A percentile compares a stretch with the other conserved stretches of the same genome.
Conservation (phyloP, 2,113 vertebrate genomes). For the Lipophrys pholis region DNA sequence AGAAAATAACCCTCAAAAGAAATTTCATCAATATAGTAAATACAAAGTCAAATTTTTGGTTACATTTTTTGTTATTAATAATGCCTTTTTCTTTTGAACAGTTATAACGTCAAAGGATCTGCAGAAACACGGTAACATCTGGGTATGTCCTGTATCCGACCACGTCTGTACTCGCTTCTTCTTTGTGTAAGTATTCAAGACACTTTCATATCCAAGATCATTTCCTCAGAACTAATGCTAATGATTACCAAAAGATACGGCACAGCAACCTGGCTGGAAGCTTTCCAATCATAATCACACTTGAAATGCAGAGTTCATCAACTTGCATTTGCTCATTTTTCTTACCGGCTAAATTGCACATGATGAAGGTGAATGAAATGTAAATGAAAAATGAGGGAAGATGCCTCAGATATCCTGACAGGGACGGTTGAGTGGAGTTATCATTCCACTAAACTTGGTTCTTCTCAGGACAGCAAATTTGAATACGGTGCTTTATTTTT, state of each 20-base stretch:
- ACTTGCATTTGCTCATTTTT: neutral
- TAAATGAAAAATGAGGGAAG: neutral
- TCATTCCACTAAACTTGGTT: conserved; percentile 2
- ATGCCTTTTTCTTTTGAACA: conserved; percentile 65
- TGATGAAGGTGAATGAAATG: conserved; percentile 1
- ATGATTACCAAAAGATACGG: neutral
- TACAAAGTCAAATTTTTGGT: neutral
- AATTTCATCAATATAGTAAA: neutral
- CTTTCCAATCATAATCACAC: neutral
- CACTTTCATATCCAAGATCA: neutral
- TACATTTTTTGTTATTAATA: neutral
- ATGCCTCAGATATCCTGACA: neutral
- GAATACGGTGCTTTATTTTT: conserved; percentile 1
- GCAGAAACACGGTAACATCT: conserved; percentile 99
- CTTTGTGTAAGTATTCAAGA: conserved; percentile 92
- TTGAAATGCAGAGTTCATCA: conserved; percentile 19
- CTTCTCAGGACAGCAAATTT: conserved; percentile 15
- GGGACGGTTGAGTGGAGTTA: neutral
- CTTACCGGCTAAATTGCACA: conserved; percentile 6
- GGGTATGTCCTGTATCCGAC: conserved; percentile 98
- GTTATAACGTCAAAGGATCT: conserved; percentile 99
- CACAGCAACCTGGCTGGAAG: neutral
- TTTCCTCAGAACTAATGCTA: neutral
- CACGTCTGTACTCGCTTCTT: conserved; percentile 99
- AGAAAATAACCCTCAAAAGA: too few species aligned